These are phyloP conservation scores for Pristionchus mayeri DNA, from an alignment of 2,888 invertebrate species.

Conservation along the genomic window DNA sequence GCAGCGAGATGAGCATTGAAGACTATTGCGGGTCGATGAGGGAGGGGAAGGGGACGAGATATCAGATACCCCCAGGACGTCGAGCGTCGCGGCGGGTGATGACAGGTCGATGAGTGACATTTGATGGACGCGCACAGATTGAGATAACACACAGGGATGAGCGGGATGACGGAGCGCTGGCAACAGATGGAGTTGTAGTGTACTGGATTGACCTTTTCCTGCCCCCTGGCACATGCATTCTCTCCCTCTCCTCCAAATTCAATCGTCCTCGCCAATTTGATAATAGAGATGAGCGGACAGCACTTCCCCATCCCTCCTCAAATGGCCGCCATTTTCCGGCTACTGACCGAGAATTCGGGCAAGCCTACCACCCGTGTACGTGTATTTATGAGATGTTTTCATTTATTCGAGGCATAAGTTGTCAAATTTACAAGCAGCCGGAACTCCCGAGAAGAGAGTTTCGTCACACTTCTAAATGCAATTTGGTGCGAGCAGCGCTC, in stretches of 20 bases:
- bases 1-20: constrained; percentile 12
- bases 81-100: background rate
- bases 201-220: constrained; percentile 5
- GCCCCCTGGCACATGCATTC: constrained; percentile 10
- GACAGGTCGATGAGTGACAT: constrained; percentile 30
- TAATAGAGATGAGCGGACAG: constrained; percentile 22
- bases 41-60: background rate
- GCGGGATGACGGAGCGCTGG: background rate
- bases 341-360: no score
- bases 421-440: no score
- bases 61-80: constrained; percentile 15
- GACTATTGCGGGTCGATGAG: background rate
- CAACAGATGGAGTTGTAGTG: background rate
- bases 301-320: constrained; percentile 11
- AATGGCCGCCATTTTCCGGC: no score
- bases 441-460: constrained; percentile 25
- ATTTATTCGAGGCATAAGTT: no score
- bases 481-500: background rate
- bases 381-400: no score
- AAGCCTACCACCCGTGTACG: no score
- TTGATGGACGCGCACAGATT: constrained; percentile 19
- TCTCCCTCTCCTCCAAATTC: constrained; percentile 16
- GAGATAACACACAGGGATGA: constrained; percentile 31
- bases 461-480: constrained; percentile 14
- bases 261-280: constrained; percentile 33